A percentile compares a stretch with the other conserved stretches of the same genome.
Evolutionary conservation across 2,797 vertebrate genomes (phyloP).

Genomic region (Percopsis omiscomaycus): DNA sequence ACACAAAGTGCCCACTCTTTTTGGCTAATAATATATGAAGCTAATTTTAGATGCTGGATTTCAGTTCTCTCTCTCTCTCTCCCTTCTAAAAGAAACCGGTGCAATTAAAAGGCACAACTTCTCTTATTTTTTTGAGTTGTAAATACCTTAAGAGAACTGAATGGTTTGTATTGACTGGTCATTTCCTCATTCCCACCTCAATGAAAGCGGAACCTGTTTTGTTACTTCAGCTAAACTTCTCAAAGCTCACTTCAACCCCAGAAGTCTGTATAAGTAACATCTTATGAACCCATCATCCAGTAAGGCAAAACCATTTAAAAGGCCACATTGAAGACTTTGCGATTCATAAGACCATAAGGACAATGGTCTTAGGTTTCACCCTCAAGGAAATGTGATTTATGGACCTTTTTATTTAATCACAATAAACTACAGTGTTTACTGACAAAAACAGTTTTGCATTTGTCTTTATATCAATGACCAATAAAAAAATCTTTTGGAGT

Average conservation of each 20-base stretch:
- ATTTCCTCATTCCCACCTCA: too few species aligned
- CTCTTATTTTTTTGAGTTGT: background rate
- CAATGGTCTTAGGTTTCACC: constrained; percentile 1
- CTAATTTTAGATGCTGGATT: constrained; percentile 27
- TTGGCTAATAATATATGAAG: constrained; percentile 23
- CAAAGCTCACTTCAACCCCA: background rate
- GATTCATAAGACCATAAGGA: constrained; percentile 18
- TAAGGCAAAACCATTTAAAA: constrained; percentile 31
- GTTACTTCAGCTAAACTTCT: too few species aligned
- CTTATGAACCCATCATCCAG: constrained; percentile 1
- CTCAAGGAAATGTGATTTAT: too few species aligned
- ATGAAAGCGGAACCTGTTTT: too few species aligned
- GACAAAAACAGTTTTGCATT: too few species aligned
- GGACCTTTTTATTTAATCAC: too few species aligned
- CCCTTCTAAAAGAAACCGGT: constrained; percentile 16
- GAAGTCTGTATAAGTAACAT: background rate
- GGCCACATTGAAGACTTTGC: constrained; percentile 2
- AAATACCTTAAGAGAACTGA: too few species aligned
- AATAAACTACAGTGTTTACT: too few species aligned
- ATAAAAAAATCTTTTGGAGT: too few species aligned
- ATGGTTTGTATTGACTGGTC: too few species aligned
- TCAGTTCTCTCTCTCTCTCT: background rate
- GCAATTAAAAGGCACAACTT: too few species aligned
- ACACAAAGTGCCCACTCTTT: constrained; percentile 29
- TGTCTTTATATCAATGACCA: too few species aligned